phyloP scores from a whole-genome alignment of 1,140 invertebrate species.

The Rhizoglyphus robini region DNA sequence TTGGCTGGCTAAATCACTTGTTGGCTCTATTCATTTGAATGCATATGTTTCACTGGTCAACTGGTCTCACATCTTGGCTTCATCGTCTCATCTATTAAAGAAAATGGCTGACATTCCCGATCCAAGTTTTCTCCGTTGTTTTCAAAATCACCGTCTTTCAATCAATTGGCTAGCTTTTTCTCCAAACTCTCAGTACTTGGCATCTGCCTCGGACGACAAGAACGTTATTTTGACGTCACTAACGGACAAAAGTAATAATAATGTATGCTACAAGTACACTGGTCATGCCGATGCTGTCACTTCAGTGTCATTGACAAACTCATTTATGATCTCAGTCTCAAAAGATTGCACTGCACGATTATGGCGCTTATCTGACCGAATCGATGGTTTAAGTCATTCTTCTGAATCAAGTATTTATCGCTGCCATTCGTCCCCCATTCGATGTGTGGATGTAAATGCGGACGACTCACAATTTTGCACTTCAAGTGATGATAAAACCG shows the following conservation, averaged over 20 bases:
- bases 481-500: constrained; percentile 71
- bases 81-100: too few species aligned
- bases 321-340: constrained; percentile 64
- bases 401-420: constrained; percentile 53
- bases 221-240: constrained; percentile 53
- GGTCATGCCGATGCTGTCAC: constrained; percentile 35
- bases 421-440: constrained; percentile 59
- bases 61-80: too few species aligned
- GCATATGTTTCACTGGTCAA: too few species aligned
- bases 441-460: constrained; percentile 46
- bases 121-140: neutral
- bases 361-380: constrained; percentile 61
- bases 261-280: constrained; percentile 16
- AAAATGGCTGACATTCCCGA: neutral
- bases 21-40: too few species aligned
- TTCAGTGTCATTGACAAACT: constrained; percentile 56
- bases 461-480: constrained; percentile 46
- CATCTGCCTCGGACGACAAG: constrained; percentile 76
- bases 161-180: constrained; percentile 20
- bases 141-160: constrained; percentile 7
- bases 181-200: constrained; percentile 39
- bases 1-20: too few species aligned
- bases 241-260: neutral
- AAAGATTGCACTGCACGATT: constrained; percentile 64
- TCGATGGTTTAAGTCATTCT: constrained; percentile 37